phyloP scores from a whole-genome alignment of 2,888 invertebrate genomes.

The Helicoverpa assulta region DNA sequence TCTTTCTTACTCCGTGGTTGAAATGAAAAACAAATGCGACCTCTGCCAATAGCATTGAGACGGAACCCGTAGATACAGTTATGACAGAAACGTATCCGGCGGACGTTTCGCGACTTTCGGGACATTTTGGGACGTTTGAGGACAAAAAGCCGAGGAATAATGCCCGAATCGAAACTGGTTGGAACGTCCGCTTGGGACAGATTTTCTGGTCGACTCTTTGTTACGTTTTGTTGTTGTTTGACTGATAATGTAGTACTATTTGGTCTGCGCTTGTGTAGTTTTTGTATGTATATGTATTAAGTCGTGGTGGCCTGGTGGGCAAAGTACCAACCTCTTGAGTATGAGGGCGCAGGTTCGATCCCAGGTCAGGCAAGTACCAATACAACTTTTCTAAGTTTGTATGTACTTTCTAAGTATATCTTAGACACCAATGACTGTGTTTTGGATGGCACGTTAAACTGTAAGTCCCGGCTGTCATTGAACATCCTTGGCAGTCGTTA shows the following conservation, averaged over 20 bases:
- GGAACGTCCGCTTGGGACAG: constrained; percentile 29
- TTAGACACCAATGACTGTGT: too few species aligned
- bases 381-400: too few species aligned
- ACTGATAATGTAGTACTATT: constrained; percentile 10
- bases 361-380: too few species aligned
- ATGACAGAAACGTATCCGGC: constrained; percentile 38
- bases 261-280: neutral
- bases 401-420: too few species aligned
- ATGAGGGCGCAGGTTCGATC: too few species aligned
- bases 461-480: too few species aligned
- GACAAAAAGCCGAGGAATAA: constrained; percentile 38
- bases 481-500: too few species aligned
- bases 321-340: too few species aligned
- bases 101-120: constrained; percentile 6
- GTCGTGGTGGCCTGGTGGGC: too few species aligned
- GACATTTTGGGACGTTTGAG: constrained; percentile 19
- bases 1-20: too few species aligned
- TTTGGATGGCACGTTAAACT: too few species aligned
- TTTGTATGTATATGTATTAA: too few species aligned
- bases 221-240: constrained; percentile 21
- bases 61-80: constrained; percentile 46
- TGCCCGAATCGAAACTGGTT: constrained; percentile 21
- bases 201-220: constrained; percentile 23
- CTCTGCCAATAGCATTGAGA: constrained; percentile 29
- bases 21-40: constrained; percentile 31